These are phyloP conservation scores for Rousettus leschenaultii DNA, from an alignment of 2,113 vertebrate genomes.

Conservation along the genomic window DNA sequence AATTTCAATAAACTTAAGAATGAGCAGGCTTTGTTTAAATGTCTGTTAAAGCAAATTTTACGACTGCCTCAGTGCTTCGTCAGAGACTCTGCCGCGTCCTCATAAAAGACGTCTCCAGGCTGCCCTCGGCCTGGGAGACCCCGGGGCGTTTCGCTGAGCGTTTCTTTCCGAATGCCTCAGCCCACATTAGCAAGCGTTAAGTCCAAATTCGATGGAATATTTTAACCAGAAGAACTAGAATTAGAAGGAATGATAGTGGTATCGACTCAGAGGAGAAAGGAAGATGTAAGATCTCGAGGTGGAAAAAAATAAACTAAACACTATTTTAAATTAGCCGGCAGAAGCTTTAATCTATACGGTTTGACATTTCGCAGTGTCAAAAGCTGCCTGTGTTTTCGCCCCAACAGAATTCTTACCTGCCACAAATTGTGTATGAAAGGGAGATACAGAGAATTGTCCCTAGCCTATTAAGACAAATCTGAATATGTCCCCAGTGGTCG, in stretches of 20 bases:
- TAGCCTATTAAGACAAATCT: rapidly evolving
- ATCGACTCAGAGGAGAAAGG: not conserved
- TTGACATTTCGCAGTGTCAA: not conserved
- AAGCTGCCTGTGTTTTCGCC: not conserved
- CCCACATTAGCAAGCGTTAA: not conserved
- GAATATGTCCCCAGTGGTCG: rapidly evolving
- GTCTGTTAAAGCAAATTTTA: not conserved
- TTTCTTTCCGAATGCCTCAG: not conserved
- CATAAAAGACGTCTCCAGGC: not conserved
- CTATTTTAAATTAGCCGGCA: not conserved
- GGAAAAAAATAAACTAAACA: not conserved
- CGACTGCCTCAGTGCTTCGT: rapidly evolving
- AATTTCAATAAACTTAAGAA: not conserved
- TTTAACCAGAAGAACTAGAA: not conserved
- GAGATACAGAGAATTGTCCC: rapidly evolving
- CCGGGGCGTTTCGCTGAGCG: not conserved
- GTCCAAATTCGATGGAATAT: not conserved
- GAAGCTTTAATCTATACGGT: not conserved
- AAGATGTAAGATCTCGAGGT: not conserved
- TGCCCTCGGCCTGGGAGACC: not conserved
- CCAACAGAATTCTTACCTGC: not conserved
- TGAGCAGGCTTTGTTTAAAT: not conserved
- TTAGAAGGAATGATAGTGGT: not conserved
- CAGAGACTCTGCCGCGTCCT: not conserved
- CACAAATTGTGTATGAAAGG: not conserved